These are phyloP conservation scores for Microctonus hyperodae DNA, from an alignment of 2,888 invertebrate genomes.

Conservation along the genomic window DNA sequence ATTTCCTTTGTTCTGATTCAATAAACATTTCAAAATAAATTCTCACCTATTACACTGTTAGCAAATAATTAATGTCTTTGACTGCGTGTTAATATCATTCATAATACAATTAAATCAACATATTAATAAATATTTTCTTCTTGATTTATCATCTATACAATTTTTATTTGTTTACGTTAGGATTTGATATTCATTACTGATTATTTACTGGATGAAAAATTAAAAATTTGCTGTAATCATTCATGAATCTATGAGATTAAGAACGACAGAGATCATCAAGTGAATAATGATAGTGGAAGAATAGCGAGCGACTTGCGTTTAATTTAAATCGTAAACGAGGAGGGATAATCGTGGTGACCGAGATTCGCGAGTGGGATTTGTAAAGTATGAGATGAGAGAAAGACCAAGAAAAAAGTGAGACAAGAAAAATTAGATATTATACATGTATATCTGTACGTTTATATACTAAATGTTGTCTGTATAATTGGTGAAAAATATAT, in stretches of 20 bases:
- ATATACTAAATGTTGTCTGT: neutral
- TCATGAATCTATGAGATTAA: neutral
- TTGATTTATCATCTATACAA: neutral
- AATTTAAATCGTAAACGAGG: constrained; percentile 23
- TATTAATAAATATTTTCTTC: too few relatives aligned
- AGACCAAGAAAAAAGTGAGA: neutral
- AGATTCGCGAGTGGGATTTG: constrained; percentile 24
- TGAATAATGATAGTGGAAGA: constrained; percentile 4
- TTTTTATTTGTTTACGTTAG: too few relatives aligned
- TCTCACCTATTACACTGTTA: constrained; percentile 18
- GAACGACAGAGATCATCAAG: neutral
- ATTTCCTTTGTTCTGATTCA: neutral
- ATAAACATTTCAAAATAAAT: neutral
- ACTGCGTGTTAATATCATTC: too few relatives aligned
- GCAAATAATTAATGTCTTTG: too few relatives aligned
- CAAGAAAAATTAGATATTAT: neutral
- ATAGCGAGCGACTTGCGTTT: neutral
- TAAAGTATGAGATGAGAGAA: neutral
- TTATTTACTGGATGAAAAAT: neutral
- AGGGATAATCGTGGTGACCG: constrained; percentile 26
- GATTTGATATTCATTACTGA: neutral
- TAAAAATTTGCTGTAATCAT: too few relatives aligned
- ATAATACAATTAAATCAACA: too few relatives aligned
- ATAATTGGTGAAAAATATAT: constrained; percentile 6
- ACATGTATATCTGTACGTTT: neutral